Base-by-base conservation (phyloP, 2,888 invertebrate genomes). In the Endotricha flammealis region DNA sequence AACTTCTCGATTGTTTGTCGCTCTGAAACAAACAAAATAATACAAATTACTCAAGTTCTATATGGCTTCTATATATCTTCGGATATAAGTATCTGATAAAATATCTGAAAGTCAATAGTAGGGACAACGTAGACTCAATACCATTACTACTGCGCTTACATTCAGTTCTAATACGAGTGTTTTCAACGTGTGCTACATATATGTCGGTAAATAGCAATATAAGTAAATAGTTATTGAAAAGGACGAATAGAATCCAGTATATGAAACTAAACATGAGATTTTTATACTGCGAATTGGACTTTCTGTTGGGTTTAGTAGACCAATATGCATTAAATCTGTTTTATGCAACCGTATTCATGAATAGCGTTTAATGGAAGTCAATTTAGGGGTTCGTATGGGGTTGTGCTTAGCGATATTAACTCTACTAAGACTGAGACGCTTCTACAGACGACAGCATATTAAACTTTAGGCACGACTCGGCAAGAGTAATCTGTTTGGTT, bases 181-280 rank as follows among this genome's bases (percentile, higher is more conserved):
- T 53, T 51, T 54, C 56, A 43, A 41, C 47, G 39, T 39, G 49
- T 46, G 45, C 50, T 48, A 53, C 38, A 27, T 24, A 35, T 37
- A 41, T 53, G 55, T 50, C 37, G 46, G 45, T 53, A 53, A 54
- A 64, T 63, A 57, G 50, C 58, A 59, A 64, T 68, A 58, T 47
- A 65, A 65, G 53, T 60, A 59, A 64, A 70, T 64, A 63, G 64
- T 57, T 64, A 65, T 69, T 57, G 67, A 60, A 66, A 56, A 46
- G 42, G 37, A 52, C 46, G 37, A 37, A 42, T 44, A 46, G 36
- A 41, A 52, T 57, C 47, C 43, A 30, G 30, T 41, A 34, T 46
- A 43, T 42, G 42, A 46, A 38, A 42, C 38, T 39, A 20, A n/a
- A 42, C 38, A 35, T 31, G 29, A 12, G 34, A 32, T 28, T 37